A percentile compares a stretch with the other conserved stretches of the same genome.
These are phyloP conservation scores for Agrotis exclamationis DNA, from an alignment of 2,888 invertebrate genomes.

Conservation along the genomic window DNA sequence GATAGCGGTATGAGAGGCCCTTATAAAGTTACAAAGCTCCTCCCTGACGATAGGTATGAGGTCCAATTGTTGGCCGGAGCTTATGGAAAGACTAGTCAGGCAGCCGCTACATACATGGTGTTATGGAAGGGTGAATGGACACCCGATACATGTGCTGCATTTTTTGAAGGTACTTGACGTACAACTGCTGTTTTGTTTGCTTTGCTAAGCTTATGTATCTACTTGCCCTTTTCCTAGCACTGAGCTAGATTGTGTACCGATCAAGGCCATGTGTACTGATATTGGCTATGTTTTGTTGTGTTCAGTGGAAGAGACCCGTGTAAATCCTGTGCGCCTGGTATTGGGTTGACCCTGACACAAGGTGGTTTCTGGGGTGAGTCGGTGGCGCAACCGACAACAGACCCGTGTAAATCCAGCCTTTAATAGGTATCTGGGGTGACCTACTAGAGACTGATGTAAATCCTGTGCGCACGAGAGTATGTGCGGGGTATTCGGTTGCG, in stretches of 20 bases:
- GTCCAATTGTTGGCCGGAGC: conserved; percentile 1
- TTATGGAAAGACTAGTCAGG: conserved; percentile 3
- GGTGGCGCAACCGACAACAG: no score
- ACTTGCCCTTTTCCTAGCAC: neutral
- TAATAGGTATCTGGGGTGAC: conserved; percentile 1
- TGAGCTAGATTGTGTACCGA: conserved; percentile 2
- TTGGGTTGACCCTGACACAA: neutral
- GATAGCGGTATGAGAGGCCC: conserved; percentile 2
- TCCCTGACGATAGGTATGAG: neutral
- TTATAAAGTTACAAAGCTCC: neutral
- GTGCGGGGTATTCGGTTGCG: conserved; percentile 3
- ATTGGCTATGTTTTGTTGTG: neutral
- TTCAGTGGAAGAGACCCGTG: neutral
- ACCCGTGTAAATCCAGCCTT: no score
- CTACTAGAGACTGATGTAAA: conserved; percentile 4
- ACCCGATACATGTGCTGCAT: neutral
- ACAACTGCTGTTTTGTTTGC: neutral
- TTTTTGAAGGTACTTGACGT: neutral
- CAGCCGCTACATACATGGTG: neutral
- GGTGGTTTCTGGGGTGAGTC: no score
- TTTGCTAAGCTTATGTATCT: neutral
- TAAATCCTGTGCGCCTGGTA: conserved; percentile 3
- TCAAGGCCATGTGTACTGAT: neutral
- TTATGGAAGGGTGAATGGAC: neutral
- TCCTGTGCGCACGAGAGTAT: neutral